Percentiles rank a stretch among this genome's conserved stretches.
phyloP scores from a whole-genome alignment of 2,888 invertebrate genomes.

The Notodromas monacha region DNA sequence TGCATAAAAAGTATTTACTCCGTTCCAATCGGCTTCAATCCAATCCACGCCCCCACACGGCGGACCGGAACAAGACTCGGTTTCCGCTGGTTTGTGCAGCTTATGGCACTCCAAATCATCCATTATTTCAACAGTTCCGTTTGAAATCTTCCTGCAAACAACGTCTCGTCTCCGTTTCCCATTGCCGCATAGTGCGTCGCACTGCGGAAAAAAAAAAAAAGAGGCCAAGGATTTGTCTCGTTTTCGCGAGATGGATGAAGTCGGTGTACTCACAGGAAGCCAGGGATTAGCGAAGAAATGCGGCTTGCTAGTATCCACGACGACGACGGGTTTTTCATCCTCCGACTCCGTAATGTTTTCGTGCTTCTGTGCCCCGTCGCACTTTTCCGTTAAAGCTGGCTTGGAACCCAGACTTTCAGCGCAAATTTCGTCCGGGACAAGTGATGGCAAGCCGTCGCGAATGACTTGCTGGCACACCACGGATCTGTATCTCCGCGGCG shows the following conservation, averaged over 20 bases:
- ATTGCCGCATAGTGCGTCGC: constrained; percentile 60
- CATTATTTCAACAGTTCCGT: constrained; percentile 10
- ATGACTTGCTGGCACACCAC: constrained; percentile 48
- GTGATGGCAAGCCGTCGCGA: constrained; percentile 30
- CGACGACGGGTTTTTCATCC: neutral
- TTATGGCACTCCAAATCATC: constrained; percentile 10
- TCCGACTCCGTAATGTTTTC: neutral
- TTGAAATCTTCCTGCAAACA: constrained; percentile 32
- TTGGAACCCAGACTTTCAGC: constrained; percentile 29
- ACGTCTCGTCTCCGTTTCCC: constrained; percentile 49
- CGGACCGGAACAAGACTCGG: constrained; percentile 22
- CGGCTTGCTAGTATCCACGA: neutral
- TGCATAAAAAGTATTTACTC: constrained; percentile 24
- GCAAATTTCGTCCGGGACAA: constrained; percentile 42
- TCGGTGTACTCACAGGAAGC: constrained; percentile 35
- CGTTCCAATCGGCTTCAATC: constrained; percentile 54
- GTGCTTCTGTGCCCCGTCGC: constrained; percentile 22
- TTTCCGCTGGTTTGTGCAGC: constrained; percentile 13
- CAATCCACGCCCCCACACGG: constrained; percentile 76
- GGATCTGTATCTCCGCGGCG: constrained; percentile 18
- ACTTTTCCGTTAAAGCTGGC: constrained; percentile 31
- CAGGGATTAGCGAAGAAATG: constrained; percentile 16
- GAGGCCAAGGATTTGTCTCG: constrained; percentile 7
- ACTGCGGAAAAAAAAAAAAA: constrained; percentile 25
- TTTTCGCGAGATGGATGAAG: neutral